These are phyloP conservation scores for Nyctalus aviator DNA, from an alignment of 2,797 vertebrate genomes.

Conservation along the genomic window DNA sequence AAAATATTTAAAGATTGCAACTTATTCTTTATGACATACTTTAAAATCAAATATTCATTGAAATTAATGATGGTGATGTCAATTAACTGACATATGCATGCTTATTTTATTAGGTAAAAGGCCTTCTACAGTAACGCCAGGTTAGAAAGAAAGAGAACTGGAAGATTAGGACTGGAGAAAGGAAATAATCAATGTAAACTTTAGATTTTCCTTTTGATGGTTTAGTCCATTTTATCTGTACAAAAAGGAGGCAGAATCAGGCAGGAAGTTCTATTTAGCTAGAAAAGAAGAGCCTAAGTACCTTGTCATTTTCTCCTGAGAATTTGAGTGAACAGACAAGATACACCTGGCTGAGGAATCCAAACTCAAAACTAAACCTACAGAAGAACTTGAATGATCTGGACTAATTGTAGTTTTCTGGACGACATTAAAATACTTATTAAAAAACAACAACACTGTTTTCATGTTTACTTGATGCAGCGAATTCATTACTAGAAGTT, in stretches of 20 bases:
- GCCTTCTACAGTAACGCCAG: neutral
- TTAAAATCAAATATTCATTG: neutral
- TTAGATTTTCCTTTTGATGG: neutral
- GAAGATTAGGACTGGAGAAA: neutral
- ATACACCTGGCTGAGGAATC: neutral
- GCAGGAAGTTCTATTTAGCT: neutral
- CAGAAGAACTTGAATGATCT: neutral
- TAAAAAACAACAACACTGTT: neutral
- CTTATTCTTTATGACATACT: neutral
- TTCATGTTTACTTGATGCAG: neutral
- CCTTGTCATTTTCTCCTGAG: neutral
- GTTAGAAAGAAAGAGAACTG: neutral
- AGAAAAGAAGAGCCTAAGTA: neutral
- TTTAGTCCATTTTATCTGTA: neutral
- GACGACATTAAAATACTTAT: neutral
- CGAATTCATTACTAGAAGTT: neutral
- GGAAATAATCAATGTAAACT: neutral
- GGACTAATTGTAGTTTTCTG: neutral
- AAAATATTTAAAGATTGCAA: slow-evolving; percentile 5
- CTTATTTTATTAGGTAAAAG: neutral
- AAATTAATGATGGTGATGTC: neutral
- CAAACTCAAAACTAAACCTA: neutral
- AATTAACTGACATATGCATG: neutral
- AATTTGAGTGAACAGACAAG: neutral
- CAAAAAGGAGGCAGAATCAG: neutral